A percentile compares a stretch with the other conserved stretches of the same genome.
These are phyloP conservation scores for Amblyteles armatorius DNA, from an alignment of 2,888 invertebrate genomes.

Conservation along the genomic window DNA sequence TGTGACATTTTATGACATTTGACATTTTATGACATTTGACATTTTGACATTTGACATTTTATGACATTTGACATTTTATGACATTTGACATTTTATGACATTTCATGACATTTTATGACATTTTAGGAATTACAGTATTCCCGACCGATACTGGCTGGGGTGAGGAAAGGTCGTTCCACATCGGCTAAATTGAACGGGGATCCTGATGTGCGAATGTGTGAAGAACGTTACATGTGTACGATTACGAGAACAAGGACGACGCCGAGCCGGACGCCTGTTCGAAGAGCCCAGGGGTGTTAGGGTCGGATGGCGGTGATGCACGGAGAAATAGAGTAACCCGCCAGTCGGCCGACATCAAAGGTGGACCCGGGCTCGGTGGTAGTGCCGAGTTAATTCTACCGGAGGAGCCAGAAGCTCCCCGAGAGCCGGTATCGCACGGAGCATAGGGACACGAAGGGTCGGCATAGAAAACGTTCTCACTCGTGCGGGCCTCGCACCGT, in stretches of 20 bases:
- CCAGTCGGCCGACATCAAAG: slow-evolving; percentile 59
- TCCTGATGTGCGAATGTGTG: not conserved
- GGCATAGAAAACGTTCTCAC: slow-evolving; percentile 22
- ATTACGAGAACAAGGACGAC: not conserved
- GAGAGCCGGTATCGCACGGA: not conserved
- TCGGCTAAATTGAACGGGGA: not conserved
- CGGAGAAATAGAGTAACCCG: slow-evolving; percentile 21
- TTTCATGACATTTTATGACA: no score
- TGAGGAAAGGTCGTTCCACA: no score
- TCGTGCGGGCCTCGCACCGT: slow-evolving; percentile 26
- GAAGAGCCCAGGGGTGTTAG: not conserved
- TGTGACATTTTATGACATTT: no score
- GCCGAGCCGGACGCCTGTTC: not conserved
- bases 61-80: no score
- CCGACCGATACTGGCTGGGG: no score
- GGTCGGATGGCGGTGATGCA: slow-evolving; percentile 4
- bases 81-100: no score
- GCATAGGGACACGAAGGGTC: slow-evolving; percentile 22
- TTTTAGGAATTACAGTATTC: no score
- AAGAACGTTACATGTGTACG: not conserved
- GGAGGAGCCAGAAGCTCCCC: slow-evolving; percentile 29
- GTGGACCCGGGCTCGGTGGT: slow-evolving; percentile 26
- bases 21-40: no score
- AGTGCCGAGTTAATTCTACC: slow-evolving; percentile 55
- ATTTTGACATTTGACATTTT: no score